A percentile compares a stretch with the other conserved stretches of the same genome.
phyloP scores from a whole-genome alignment of 2,888 invertebrate species.

The Campoplex capitator region DNA sequence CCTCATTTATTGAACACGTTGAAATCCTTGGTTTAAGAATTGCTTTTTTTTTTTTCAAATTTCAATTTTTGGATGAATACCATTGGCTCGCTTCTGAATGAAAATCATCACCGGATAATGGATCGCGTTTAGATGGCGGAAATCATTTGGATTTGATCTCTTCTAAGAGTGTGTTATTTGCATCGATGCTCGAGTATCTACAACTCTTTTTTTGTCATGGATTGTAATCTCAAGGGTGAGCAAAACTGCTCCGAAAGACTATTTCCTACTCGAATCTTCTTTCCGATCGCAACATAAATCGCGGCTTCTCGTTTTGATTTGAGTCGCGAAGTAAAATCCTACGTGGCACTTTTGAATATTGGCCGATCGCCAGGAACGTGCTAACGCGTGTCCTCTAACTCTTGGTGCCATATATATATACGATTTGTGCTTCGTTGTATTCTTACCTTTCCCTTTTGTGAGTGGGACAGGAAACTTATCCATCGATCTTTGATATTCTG shows the following conservation, averaged over 20 bases:
- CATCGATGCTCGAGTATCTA: neutral
- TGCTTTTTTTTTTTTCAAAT: neutral
- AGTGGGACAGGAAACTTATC: constrained; percentile 27
- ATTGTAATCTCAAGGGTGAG: constrained; percentile 20
- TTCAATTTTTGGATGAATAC: neutral
- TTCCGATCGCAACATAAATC: constrained; percentile 45
- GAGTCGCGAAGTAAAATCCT: constrained; percentile 65
- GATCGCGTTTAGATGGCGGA: neutral
- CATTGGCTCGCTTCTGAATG: neutral
- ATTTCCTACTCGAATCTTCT: constrained; percentile 20
- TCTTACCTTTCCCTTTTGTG: constrained; percentile 37
- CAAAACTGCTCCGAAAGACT: constrained; percentile 22
- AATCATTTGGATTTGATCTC: neutral
- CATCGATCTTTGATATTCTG: constrained; percentile 63
- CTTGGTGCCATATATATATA: neutral
- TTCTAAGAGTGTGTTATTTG: neutral
- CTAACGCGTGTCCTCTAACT: constrained; percentile 55
- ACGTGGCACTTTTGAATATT: constrained; percentile 67
- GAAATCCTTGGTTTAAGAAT: neutral
- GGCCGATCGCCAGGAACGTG: constrained; percentile 65
- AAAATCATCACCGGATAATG: neutral
- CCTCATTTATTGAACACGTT: neutral
- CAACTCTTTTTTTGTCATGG: neutral
- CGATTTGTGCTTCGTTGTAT: neutral
- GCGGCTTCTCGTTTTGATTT: constrained; percentile 65